phyloP scores from a whole-genome alignment of 2,888 invertebrate genomes.

The Merodon equestris region DNA sequence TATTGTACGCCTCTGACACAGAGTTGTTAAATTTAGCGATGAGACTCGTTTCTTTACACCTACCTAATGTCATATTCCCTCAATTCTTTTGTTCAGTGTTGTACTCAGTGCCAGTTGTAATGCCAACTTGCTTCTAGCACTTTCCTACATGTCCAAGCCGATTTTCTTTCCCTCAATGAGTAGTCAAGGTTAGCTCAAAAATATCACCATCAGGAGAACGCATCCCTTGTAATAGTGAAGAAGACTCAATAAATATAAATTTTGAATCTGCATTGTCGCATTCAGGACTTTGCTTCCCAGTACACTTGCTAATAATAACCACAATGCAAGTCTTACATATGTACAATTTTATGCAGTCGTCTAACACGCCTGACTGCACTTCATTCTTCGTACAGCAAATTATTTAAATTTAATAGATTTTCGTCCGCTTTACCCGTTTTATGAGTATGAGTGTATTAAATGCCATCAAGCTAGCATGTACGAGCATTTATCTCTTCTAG shows the following conservation, averaged over 20 bases:
- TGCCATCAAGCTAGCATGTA: neutral
- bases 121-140: too few species aligned
- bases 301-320: conserved; percentile 42
- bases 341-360: conserved; percentile 33
- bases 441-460: neutral
- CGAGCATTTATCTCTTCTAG: conserved; percentile 5
- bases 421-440: neutral
- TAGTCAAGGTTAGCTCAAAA: neutral
- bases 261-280: neutral
- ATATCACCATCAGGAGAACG: conserved; percentile 28
- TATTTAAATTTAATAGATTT: conserved; percentile 60
- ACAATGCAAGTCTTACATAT: conserved; percentile 11
- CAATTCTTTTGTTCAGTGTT: too few species aligned
- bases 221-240: conserved; percentile 12
- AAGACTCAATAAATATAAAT: too few species aligned
- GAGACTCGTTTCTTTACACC: too few species aligned
- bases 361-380: conserved; percentile 58
- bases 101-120: too few species aligned
- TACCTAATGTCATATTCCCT: too few species aligned
- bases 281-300: neutral
- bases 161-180: too few species aligned
- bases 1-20: too few species aligned
- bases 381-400: conserved; percentile 45
- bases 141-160: too few species aligned
- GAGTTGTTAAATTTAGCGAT: too few species aligned